A percentile compares a stretch with the other conserved stretches of the same genome.
Conservation (phyloP, 64 coral and sea anemone genomes). For the Montipora cactus region DNA sequence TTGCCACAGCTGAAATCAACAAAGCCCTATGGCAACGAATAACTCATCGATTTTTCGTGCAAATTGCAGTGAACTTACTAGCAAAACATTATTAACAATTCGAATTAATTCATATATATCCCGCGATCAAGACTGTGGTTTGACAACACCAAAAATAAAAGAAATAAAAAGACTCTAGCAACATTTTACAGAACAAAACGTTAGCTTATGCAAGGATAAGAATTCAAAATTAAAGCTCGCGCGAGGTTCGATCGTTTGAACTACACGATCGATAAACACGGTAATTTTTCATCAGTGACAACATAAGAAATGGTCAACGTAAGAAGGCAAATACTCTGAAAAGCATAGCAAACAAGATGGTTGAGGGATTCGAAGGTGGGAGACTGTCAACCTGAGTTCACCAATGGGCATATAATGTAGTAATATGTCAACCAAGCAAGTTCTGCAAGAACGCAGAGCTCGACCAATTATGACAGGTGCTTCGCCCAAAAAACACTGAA, state of each 20-base stretch:
- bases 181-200: no score
- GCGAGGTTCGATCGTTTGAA: background rate
- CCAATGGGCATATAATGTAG: no score
- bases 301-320: background rate
- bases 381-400: background rate
- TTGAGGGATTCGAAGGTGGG: background rate
- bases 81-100: background rate
- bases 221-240: background rate
- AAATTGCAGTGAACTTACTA: background rate
- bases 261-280: background rate
- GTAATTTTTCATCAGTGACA: background rate
- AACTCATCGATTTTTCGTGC: background rate
- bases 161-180: background rate
- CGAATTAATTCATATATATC: background rate
- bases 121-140: background rate
- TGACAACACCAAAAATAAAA: background rate
- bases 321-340: conserved; percentile 43
- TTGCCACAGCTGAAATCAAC: background rate
- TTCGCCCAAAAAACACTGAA: background rate
- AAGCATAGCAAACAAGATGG: conserved; percentile 18
- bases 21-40: background rate
- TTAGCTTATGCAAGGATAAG: no score
- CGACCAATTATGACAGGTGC: no score
- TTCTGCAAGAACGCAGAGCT: background rate
- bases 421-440: background rate